Conservation (phyloP, 2,888 invertebrate genomes). For the Nemurella pictetii region DNA sequence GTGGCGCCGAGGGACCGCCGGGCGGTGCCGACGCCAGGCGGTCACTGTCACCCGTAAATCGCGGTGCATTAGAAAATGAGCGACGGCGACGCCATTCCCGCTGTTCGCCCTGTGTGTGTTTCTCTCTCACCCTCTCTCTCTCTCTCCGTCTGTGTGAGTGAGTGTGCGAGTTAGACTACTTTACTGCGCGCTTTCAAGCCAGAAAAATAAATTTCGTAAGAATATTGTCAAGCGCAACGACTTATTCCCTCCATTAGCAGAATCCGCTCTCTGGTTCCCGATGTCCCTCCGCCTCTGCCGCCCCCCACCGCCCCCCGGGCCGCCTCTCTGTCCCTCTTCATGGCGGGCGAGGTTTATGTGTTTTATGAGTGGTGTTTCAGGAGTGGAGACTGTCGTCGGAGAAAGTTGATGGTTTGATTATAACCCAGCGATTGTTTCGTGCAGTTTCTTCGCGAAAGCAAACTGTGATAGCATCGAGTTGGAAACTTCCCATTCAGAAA, state of each 20-base stretch:
- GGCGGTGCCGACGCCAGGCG: neutral
- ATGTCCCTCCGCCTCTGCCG: neutral
- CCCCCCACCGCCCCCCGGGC: slow-evolving; percentile 23
- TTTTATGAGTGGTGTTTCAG: slow-evolving; percentile 5
- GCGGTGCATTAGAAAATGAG: slow-evolving; percentile 28
- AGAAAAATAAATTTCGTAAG: slow-evolving; percentile 23
- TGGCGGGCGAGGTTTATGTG: slow-evolving; percentile 33
- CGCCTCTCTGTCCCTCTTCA: slow-evolving; percentile 32
- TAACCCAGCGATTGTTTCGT: slow-evolving; percentile 13
- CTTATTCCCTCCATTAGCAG: slow-evolving; percentile 29
- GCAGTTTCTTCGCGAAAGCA: slow-evolving; percentile 5
- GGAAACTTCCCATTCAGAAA: slow-evolving; percentile 7
- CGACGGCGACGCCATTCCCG: neutral
- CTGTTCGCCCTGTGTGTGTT: no score
- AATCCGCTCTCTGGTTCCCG: neutral
- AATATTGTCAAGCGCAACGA: slow-evolving; percentile 16
- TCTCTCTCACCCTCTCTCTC: neutral
- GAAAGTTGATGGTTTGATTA: slow-evolving; percentile 19
- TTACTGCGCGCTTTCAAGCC: neutral
- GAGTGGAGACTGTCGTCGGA: neutral
- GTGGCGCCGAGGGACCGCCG: neutral
- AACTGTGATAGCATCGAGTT: neutral
- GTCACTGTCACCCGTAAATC: slow-evolving; percentile 27
- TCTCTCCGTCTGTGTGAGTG: neutral
- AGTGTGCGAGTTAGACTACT: neutral